Conservation (phyloP, 2,113 vertebrate genomes). For the Pseudois nayaur region DNA sequence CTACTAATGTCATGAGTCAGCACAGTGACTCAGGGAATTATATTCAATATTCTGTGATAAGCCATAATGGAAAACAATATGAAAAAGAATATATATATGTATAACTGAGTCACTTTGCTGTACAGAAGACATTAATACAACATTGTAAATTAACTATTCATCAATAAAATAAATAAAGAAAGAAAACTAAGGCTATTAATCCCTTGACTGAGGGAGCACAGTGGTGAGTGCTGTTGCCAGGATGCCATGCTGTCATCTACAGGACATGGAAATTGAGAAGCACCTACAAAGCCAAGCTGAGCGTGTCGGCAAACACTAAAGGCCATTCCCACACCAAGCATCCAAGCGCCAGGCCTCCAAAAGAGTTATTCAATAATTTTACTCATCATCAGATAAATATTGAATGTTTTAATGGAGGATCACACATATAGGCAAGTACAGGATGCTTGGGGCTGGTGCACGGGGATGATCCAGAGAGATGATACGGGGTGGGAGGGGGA, state of each 20-base stretch:
- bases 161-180: background rate
- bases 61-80: background rate
- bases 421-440: too few relatives aligned
- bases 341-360: too few relatives aligned
- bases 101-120: background rate
- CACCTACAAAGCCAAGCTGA: background rate
- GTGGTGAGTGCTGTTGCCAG: too few relatives aligned
- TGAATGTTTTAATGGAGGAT: background rate
- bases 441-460: too few relatives aligned
- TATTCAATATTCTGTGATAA: background rate
- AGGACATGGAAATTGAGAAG: background rate
- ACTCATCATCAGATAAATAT: background rate
- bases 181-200: background rate
- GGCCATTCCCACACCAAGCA: background rate
- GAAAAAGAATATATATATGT: background rate
- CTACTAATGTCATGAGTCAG: background rate
- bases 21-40: background rate
- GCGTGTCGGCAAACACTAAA: background rate
- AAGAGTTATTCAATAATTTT: background rate
- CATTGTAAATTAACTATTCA: background rate
- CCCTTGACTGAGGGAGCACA: background rate
- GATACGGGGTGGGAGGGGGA: too few relatives aligned
- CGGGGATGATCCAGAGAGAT: too few relatives aligned
- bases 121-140: background rate
- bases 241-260: rapidly evolving